A percentile compares a stretch with the other conserved stretches of the same genome.
Conservation (phyloP, 2,113 vertebrate genomes). For the Rana temporaria region DNA sequence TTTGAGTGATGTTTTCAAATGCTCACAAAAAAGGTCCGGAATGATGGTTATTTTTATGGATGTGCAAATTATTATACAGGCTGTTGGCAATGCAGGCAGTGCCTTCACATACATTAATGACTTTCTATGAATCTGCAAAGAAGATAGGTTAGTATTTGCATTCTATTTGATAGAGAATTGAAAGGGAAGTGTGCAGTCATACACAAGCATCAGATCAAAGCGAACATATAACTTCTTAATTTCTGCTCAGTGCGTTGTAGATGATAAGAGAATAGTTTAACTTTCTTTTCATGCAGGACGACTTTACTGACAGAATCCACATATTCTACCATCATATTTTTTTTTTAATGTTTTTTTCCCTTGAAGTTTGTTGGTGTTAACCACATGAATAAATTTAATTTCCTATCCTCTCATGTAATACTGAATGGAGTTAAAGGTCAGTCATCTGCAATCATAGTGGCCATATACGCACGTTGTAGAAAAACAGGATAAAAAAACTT, state of each 20-base stretch:
- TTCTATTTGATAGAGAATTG: constrained; percentile 3
- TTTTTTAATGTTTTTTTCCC: too few species aligned
- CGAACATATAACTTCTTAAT: not conserved
- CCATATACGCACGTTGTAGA: too few species aligned
- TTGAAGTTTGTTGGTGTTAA: too few species aligned
- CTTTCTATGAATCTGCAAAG: not conserved
- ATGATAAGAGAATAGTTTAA: not conserved
- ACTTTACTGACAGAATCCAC: not conserved
- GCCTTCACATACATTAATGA: constrained; percentile 5
- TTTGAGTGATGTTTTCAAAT: not conserved
- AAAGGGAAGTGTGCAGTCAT: not conserved
- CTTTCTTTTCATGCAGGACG: not conserved
- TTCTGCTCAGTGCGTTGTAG: not conserved
- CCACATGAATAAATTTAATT: too few species aligned
- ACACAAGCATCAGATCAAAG: constrained; percentile 5
- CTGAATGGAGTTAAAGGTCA: too few species aligned
- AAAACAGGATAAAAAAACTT: too few species aligned
- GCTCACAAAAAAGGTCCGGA: not conserved
- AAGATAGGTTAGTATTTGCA: constrained; percentile 8
- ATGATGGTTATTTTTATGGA: not conserved
- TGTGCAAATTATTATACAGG: constrained; percentile 8
- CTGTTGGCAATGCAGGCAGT: not conserved
- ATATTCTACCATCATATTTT: too few species aligned
- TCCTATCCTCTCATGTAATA: too few species aligned
- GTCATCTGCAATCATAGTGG: too few species aligned